A percentile compares a stretch with the other conserved stretches of the same genome.
These are phyloP conservation scores for Macaria liturata DNA, from an alignment of 2,888 invertebrate genomes.

Conservation along the genomic window DNA sequence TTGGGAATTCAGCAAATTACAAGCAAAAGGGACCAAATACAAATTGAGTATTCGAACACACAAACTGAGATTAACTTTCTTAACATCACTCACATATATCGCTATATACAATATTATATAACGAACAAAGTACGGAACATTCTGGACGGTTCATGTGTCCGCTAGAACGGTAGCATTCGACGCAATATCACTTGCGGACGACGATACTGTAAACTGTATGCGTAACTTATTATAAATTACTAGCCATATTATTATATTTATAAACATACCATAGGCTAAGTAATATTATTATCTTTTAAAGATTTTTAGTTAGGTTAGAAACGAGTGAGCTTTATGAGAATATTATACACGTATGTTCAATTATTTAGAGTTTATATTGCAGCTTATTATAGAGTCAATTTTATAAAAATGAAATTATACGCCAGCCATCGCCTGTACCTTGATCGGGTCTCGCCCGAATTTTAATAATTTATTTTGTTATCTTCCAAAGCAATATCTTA, in stretches of 20 bases:
- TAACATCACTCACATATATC: slow-evolving; percentile 72
- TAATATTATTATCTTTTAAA: slow-evolving; percentile 78
- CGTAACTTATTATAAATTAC: slow-evolving; percentile 76
- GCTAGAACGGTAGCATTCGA: slow-evolving; percentile 55
- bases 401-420: slow-evolving; percentile 59
- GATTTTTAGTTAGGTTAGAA: slow-evolving; percentile 78
- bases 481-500: slow-evolving; percentile 77
- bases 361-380: slow-evolving; percentile 59
- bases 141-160: slow-evolving; percentile 65
- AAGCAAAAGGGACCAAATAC: slow-evolving; percentile 82
- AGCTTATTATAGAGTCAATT: slow-evolving; percentile 63
- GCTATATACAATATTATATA: slow-evolving; percentile 49
- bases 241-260: slow-evolving; percentile 81
- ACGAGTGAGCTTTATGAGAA: slow-evolving; percentile 79
- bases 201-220: slow-evolving; percentile 61
- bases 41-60: slow-evolving; percentile 59
- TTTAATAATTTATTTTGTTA: slow-evolving; percentile 63
- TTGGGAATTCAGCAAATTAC: slow-evolving; percentile 69
- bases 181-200: slow-evolving; percentile 40
- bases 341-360: slow-evolving; percentile 65
- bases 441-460: slow-evolving; percentile 55
- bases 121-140: slow-evolving; percentile 63
- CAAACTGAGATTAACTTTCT: slow-evolving; percentile 55
- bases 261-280: slow-evolving; percentile 83
- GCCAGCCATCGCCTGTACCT: slow-evolving; percentile 76